Evolutionary conservation across 2,113 vertebrate species (phyloP).

Genomic region (Cyphomyrus discorhynchus): DNA sequence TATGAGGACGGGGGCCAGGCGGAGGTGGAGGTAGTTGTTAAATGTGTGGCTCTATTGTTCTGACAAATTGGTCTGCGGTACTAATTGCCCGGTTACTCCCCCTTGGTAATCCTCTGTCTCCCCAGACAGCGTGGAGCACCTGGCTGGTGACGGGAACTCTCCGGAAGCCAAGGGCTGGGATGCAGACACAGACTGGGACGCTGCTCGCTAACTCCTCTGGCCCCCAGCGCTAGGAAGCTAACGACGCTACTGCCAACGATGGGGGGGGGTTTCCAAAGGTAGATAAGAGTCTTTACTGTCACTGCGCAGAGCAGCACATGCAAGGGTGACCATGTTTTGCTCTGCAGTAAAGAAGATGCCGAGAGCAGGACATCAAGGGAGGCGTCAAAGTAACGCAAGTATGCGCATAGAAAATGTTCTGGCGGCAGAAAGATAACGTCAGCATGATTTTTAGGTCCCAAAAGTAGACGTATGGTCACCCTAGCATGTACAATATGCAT

Average conservation of each 20-base stretch:
- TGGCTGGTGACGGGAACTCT: constrained; percentile 34
- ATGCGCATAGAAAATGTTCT: neutral
- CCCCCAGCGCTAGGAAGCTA: neutral
- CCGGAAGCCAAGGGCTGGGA: neutral
- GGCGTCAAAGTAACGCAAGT: neutral
- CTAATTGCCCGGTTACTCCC: constrained; percentile 63
- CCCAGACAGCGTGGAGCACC: constrained; percentile 38
- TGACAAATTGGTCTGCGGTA: constrained; percentile 60
- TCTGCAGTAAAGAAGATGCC: neutral
- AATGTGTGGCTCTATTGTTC: constrained; percentile 58
- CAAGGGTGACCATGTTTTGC: neutral
- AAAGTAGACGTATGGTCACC: neutral
- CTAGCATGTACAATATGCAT: neutral
- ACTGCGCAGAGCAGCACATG: neutral
- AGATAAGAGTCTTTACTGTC: neutral
- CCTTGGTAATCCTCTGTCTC: constrained; percentile 54
- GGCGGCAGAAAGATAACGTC: neutral
- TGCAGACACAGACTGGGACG: neutral
- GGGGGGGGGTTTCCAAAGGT: neutral
- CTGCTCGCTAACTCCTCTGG: neutral
- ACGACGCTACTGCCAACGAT: neutral
- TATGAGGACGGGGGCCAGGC: constrained; percentile 37
- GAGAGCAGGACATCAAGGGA: neutral
- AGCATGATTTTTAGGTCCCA: neutral
- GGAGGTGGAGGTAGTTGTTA: constrained; percentile 44